A percentile compares a stretch with the other conserved stretches of the same genome.
Conservation (phyloP, 2,113 vertebrate genomes). For the Kobus ellipsiprymnus region DNA sequence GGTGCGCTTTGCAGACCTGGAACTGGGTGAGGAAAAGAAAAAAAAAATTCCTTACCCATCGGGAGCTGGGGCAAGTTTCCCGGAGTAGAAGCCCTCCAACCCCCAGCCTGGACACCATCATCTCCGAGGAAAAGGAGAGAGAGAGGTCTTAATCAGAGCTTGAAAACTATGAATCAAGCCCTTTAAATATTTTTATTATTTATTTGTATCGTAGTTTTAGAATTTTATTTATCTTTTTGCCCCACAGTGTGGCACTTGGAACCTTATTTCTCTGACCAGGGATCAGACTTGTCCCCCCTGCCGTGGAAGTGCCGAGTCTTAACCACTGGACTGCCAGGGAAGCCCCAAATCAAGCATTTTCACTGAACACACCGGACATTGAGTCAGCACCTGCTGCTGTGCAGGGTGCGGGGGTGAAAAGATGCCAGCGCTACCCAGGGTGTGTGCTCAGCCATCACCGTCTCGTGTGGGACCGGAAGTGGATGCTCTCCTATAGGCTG, state of each 20-base stretch:
- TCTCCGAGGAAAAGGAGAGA: background rate
- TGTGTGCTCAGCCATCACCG: constrained; percentile 34
- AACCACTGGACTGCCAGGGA: background rate
- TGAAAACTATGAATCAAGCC: background rate
- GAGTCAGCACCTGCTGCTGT: background rate
- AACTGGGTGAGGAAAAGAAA: background rate
- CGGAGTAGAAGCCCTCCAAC: background rate
- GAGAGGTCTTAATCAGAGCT: background rate
- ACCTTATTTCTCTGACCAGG: background rate
- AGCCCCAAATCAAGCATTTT: background rate
- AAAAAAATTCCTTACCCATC: background rate
- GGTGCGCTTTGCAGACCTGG: background rate
- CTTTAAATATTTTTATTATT: background rate
- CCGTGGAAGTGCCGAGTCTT: background rate
- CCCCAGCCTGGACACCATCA: background rate
- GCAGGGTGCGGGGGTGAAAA: fast-evolving
- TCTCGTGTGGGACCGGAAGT: background rate
- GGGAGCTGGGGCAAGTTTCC: background rate
- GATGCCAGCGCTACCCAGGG: too few species aligned
- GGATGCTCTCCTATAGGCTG: background rate
- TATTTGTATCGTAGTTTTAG: background rate
- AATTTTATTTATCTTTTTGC: background rate
- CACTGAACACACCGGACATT: background rate
- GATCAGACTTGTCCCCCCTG: background rate
- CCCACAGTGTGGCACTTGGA: background rate